Conservation (phyloP, 2,888 invertebrate genomes). For the Hetaerina titia region DNA sequence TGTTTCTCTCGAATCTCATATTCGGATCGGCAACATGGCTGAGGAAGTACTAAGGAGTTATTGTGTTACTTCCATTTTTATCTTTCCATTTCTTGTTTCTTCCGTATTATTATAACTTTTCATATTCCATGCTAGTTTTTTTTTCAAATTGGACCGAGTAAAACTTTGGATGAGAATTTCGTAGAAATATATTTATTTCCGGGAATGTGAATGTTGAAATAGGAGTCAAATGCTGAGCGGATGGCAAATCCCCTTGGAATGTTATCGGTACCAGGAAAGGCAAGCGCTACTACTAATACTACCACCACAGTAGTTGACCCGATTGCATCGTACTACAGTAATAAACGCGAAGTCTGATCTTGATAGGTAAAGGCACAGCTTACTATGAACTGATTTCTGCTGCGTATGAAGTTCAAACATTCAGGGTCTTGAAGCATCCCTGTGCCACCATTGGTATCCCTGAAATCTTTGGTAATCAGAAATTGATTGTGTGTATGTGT, state of each 20-base stretch:
- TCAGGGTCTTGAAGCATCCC: no score
- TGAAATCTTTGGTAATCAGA: no score
- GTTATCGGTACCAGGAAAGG: not conserved
- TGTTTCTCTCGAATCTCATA: constrained; percentile 5
- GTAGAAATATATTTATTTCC: not conserved
- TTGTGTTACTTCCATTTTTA: constrained; percentile 22
- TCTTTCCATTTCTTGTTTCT: not conserved
- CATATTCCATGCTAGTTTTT: not conserved
- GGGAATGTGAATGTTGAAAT: not conserved
- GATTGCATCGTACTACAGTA: no score
- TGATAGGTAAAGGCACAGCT: no score
- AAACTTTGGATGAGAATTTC: not conserved
- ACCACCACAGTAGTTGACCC: no score
- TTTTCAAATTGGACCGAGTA: not conserved
- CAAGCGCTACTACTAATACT: no score
- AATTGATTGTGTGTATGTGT: no score
- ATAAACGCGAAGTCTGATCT: no score
- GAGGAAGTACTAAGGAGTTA: not conserved
- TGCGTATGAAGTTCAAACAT: no score
- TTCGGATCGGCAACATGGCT: not conserved
- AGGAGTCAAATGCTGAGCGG: not conserved
- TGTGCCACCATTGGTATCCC: no score
- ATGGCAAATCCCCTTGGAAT: not conserved
- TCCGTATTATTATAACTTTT: not conserved
- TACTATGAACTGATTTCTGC: no score